Conservation (phyloP, 1,140 invertebrate species). For the Nasonia longicornis region DNA sequence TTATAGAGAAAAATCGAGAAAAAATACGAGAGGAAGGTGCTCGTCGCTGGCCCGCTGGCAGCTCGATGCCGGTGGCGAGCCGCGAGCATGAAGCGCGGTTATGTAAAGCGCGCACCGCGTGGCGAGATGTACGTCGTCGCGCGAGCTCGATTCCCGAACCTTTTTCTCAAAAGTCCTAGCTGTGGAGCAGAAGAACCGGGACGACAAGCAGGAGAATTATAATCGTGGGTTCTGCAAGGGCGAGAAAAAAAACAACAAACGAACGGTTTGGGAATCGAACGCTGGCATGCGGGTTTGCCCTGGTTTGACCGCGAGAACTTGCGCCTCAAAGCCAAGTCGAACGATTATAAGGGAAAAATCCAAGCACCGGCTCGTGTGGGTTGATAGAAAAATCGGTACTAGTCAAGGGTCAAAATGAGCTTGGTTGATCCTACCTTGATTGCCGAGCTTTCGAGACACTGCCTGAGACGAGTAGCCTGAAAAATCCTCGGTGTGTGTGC, state of each 20-base stretch:
- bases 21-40: not conserved
- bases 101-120: constrained; percentile 37
- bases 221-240: not conserved
- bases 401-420: not conserved
- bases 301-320: not conserved
- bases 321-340: not conserved
- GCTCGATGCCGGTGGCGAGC: not conserved
- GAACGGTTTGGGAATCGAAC: not conserved
- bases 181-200: not conserved
- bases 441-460: not conserved
- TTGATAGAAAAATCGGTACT: too few species aligned
- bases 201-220: not conserved
- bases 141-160: not conserved
- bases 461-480: not conserved
- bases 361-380: too few species aligned
- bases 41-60: too few species aligned
- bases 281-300: not conserved
- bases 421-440: not conserved
- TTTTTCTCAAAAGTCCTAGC: not conserved
- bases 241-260: not conserved
- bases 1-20: not conserved
- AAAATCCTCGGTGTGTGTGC: constrained; percentile 16
- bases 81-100: constrained; percentile 8
- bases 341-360: too few species aligned
- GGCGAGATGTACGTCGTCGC: constrained; percentile 19